Evolutionary conservation across 2,113 vertebrate species (phyloP), one percentile per base, ranked within the genome.

Genomic region (Ancistrus triradiatus): DNA sequence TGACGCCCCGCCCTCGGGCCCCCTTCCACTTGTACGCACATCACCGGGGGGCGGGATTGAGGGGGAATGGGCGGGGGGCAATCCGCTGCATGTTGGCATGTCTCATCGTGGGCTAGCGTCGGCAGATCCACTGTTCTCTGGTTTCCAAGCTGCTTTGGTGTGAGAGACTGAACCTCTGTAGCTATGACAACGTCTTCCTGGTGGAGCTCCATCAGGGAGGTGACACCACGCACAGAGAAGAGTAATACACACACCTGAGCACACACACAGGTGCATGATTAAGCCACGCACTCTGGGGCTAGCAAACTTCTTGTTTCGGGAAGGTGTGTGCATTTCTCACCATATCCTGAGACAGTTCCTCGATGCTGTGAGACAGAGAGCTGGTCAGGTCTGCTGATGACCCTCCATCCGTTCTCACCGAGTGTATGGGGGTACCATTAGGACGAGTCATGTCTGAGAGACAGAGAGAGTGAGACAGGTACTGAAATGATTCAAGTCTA

Each of bases 191-290:
- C 68, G 70, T 96, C 87, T 44, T 95, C 90, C 8, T 91, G 93
- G 42, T 70, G 89, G 3, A 85, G 77, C 53, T 97, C 93, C 44
- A 91, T 2, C 14, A 86, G 88, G 28, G 90, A 86, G 46, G 85
- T 85, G 7, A 91, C 77, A 44, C 87, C 85, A 0, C 56, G 84
- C 78, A 96, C 79, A 70, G 87, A 80, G 77, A 99, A 53, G 56
- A 94, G 63, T 4, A 97, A 68, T 69, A 95, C 90, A 1, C 92
- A 95, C 2, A 91, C 90, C 96, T 98, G 80, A 1, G 11, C 35
- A 38, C 35, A 38, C 35, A 38, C 35, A 38, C 35, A 38, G 3
- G 11, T 10, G 11, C 35, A 38, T 10, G 13, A 8, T n/a, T n/a
- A n/a, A n/a, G n/a, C n/a, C n/a, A n/a, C n/a, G n/a, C n/a, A n/a